Evolutionary conservation across 2,797 vertebrate species (phyloP).

Genomic region (Sparidentex hasta): DNA sequence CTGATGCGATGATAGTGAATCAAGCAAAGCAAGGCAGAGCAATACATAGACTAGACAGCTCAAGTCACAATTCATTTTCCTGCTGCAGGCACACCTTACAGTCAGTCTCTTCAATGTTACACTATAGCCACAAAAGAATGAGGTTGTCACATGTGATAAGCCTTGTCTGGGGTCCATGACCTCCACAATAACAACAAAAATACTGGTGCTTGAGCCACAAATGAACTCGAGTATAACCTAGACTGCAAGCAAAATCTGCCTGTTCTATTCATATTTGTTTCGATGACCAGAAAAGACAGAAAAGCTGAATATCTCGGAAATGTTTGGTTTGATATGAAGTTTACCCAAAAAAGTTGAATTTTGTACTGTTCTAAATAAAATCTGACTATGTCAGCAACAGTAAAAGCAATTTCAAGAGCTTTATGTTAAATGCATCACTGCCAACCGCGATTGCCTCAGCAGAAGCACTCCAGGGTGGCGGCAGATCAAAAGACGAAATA

Average conservation of each 20-base stretch:
- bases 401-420: slow-evolving; percentile 18
- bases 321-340: neutral
- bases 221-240: neutral
- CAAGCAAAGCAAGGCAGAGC: slow-evolving; percentile 58
- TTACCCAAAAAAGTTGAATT: neutral
- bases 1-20: slow-evolving; percentile 68
- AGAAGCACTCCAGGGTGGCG: slow-evolving; percentile 2
- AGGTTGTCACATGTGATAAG: slow-evolving; percentile 66
- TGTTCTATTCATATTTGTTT: neutral
- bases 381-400: slow-evolving; percentile 15
- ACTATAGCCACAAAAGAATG: slow-evolving; percentile 39
- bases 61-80: slow-evolving; percentile 68
- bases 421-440: slow-evolving; percentile 29
- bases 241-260: slow-evolving; percentile 22
- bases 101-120: slow-evolving; percentile 49
- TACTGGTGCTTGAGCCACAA: slow-evolving; percentile 29
- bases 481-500: slow-evolving; percentile 44
- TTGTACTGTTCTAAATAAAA: slow-evolving; percentile 5
- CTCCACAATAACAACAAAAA: slow-evolving; percentile 39
- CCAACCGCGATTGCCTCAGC: slow-evolving; percentile 30
- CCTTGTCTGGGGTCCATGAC: slow-evolving; percentile 29
- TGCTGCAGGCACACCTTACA: slow-evolving; percentile 41
- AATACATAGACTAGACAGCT: slow-evolving; percentile 58
- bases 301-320: neutral
- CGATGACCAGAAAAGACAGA: neutral